Conservation (phyloP, 2,888 invertebrate species). For the Drosophila stalkeri region DNA sequence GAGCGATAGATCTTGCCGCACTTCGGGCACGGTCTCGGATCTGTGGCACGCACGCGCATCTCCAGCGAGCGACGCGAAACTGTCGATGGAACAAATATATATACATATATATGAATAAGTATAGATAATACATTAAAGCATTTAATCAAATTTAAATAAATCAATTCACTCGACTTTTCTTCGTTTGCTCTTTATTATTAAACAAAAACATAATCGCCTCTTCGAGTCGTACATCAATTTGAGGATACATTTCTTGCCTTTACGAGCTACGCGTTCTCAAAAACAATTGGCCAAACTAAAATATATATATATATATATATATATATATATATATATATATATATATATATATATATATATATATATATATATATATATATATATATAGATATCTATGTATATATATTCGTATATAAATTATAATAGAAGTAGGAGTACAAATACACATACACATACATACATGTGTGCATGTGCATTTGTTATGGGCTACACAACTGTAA, state of each 20-base stretch:
- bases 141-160: neutral
- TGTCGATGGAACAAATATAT: constrained; percentile 71
- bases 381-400: constrained; percentile 2
- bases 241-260: constrained; percentile 56
- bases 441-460: neutral
- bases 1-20: constrained; percentile 97
- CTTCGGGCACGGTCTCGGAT: constrained; percentile 96
- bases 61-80: constrained; percentile 93
- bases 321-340: neutral
- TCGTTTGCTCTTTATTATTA: constrained; percentile 76
- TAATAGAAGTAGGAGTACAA: constrained; percentile 44
- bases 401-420: constrained; percentile 39
- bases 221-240: constrained; percentile 65
- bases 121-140: no score
- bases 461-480: constrained; percentile 9
- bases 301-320: constrained; percentile 32
- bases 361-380: neutral
- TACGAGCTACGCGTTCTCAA: constrained; percentile 44
- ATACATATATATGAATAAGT: neutral
- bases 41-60: constrained; percentile 95
- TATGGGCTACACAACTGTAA: constrained; percentile 60
- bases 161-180: constrained; percentile 42
- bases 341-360: neutral
- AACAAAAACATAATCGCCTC: constrained; percentile 78
- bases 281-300: constrained; percentile 76